A percentile compares a stretch with the other conserved stretches of the same genome.
These are phyloP conservation scores for Aspidoscelis tigris DNA, from an alignment of 2,113 vertebrate genomes.

Conservation along the genomic window DNA sequence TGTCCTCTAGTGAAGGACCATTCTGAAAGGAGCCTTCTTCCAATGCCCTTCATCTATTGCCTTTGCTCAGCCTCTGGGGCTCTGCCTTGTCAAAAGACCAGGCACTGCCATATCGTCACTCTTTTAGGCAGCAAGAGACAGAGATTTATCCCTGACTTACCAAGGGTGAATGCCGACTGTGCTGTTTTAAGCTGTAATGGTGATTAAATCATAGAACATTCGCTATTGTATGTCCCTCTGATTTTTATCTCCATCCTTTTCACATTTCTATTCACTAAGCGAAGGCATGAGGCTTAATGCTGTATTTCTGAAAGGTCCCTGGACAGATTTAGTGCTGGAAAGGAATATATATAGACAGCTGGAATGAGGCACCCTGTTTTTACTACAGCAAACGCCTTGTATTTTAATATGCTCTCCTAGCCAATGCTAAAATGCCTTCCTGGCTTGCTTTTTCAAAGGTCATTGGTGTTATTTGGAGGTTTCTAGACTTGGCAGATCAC, in stretches of 20 bases:
- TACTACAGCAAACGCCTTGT: slow-evolving; percentile 49
- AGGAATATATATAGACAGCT: slow-evolving; percentile 53
- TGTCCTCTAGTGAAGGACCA: background rate
- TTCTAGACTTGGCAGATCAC: slow-evolving; percentile 37
- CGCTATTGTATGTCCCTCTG: slow-evolving; percentile 46
- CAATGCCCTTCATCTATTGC: slow-evolving; percentile 6
- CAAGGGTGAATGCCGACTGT: slow-evolving; percentile 55
- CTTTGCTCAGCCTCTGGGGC: background rate
- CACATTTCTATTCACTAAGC: slow-evolving; percentile 54
- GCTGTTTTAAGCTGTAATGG: slow-evolving; percentile 59
- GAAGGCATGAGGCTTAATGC: slow-evolving; percentile 44
- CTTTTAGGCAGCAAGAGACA: background rate
- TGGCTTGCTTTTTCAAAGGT: slow-evolving; percentile 46
- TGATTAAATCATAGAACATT: slow-evolving; percentile 54
- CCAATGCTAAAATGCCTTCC: slow-evolving; percentile 60
- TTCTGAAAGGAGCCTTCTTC: background rate
- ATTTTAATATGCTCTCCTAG: slow-evolving; percentile 65
- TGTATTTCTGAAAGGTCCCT: slow-evolving; percentile 62
- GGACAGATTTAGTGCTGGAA: slow-evolving; percentile 63
- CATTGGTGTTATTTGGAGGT: slow-evolving; percentile 59
- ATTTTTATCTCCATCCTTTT: slow-evolving; percentile 53
- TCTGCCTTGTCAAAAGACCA: slow-evolving; percentile 20
- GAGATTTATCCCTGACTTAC: slow-evolving; percentile 51
- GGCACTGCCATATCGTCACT: background rate
- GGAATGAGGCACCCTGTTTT: slow-evolving; percentile 51